A percentile compares a stretch with the other conserved stretches of the same genome.
phyloP scores from a whole-genome alignment of 2,113 vertebrate genomes.

The Lophius piscatorius region DNA sequence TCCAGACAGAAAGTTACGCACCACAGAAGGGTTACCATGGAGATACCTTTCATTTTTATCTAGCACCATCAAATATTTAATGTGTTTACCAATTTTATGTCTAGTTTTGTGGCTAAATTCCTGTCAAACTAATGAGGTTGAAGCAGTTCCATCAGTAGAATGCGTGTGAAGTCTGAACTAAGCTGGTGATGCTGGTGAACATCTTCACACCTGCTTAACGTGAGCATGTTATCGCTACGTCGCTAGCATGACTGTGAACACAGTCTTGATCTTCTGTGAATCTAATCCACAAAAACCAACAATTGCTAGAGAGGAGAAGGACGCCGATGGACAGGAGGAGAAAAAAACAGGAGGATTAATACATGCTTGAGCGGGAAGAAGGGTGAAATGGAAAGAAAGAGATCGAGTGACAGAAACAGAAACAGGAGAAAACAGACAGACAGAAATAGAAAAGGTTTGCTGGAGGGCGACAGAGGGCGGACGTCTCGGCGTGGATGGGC shows the following conservation, averaged over 20 bases:
- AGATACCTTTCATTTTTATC: neutral
- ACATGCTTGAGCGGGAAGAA: constrained; percentile 13
- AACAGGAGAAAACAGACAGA: constrained; percentile 15
- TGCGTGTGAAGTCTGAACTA: too few relatives aligned
- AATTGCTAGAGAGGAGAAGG: too few relatives aligned
- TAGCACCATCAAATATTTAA: neutral
- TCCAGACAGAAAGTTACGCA: neutral
- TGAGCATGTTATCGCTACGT: neutral
- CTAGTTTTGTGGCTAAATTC: constrained; percentile 2
- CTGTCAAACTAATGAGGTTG: too few relatives aligned
- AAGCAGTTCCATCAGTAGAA: too few relatives aligned
- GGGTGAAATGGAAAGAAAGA: neutral
- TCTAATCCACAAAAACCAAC: too few relatives aligned
- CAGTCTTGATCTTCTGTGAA: too few relatives aligned
- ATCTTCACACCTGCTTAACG: neutral
- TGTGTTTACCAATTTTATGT: neutral
- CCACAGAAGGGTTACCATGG: constrained; percentile 6
- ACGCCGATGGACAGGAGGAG: neutral
- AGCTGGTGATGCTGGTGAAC: neutral
- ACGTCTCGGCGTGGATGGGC: constrained; percentile 13
- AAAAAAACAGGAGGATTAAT: neutral
- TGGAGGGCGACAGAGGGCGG: constrained; percentile 23
- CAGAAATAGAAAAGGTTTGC: constrained; percentile 21
- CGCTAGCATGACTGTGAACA: too few relatives aligned
- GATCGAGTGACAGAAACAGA: constrained; percentile 22